Conservation (phyloP, 1,140 invertebrate genomes). For the Harpegnathos saltator region DNA sequence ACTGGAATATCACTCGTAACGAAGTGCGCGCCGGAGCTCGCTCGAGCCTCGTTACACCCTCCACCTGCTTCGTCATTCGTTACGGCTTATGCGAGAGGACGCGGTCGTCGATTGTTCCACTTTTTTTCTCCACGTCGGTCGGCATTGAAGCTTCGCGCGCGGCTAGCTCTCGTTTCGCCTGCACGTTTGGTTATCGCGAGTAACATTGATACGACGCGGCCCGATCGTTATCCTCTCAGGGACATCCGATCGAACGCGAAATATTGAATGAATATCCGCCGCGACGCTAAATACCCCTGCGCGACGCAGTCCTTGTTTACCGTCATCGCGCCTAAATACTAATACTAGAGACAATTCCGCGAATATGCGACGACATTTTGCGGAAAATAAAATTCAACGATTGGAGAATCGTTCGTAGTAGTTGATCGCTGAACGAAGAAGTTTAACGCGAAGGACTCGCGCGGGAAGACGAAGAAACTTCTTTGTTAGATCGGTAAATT, state of each 20-base stretch:
- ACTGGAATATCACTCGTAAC: slow-evolving; percentile 47
- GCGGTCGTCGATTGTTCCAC: slow-evolving; percentile 26
- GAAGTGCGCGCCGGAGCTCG: slow-evolving; percentile 7
- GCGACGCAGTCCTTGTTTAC: background rate
- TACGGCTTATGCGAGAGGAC: background rate
- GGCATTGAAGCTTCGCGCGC: slow-evolving; percentile 24
- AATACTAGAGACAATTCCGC: too few relatives aligned
- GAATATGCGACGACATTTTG: too few relatives aligned
- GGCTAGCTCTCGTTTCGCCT: slow-evolving; percentile 24
- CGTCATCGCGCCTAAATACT: background rate
- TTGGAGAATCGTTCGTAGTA: too few relatives aligned
- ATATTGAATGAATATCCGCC: slow-evolving; percentile 21
- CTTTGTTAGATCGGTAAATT: too few relatives aligned
- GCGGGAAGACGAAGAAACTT: too few relatives aligned
- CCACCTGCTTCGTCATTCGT: slow-evolving; percentile 31
- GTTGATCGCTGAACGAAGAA: too few relatives aligned
- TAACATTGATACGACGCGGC: slow-evolving; percentile 1
- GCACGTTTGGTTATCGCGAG: background rate
- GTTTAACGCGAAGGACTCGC: too few relatives aligned
- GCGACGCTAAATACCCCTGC: background rate
- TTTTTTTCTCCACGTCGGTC: slow-evolving; percentile 38
- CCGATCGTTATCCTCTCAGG: slow-evolving; percentile 19
- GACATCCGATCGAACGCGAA: background rate
- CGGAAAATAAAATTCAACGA: background rate
- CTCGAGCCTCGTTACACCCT: slow-evolving; percentile 39